phyloP scores from a whole-genome alignment of 2,888 invertebrate genomes.

The Pristionchus maxplancki region DNA sequence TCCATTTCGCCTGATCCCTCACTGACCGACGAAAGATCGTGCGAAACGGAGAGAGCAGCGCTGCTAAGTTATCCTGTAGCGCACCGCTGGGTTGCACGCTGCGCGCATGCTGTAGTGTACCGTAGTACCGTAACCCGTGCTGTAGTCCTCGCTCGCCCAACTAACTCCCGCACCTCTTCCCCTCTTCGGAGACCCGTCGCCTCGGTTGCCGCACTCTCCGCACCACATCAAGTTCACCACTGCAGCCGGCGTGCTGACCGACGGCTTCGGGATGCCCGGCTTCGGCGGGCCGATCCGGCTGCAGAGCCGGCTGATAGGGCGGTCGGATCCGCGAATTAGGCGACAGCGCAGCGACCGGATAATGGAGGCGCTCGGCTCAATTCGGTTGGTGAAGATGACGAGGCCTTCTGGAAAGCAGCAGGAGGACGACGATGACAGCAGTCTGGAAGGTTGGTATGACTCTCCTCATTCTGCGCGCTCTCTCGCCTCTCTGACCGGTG shows the following conservation, averaged over 20 bases:
- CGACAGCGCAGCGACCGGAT: background rate
- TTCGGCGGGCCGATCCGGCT: slow-evolving; percentile 31
- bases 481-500: too few species aligned
- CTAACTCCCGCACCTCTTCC: slow-evolving; percentile 8
- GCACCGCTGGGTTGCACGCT: too few species aligned
- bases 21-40: background rate
- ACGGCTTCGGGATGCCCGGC: background rate
- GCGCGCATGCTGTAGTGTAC: background rate
- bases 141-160: background rate
- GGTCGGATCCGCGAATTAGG: slow-evolving; percentile 23
- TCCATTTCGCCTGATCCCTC: background rate
- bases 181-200: slow-evolving; percentile 5
- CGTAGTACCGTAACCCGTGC: background rate
- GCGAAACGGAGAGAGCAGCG: background rate
- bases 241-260: slow-evolving; percentile 1
- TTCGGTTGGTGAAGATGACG: background rate
- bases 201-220: background rate
- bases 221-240: background rate
- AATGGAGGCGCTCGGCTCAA: slow-evolving; percentile 5
- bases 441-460: too few species aligned
- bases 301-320: slow-evolving; percentile 11
- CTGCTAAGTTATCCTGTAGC: background rate
- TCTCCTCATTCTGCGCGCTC: too few species aligned
- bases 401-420: background rate
- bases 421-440: slow-evolving; percentile 18